Conservation (phyloP, 2,888 invertebrate genomes). For the Microctonus brassicae region DNA sequence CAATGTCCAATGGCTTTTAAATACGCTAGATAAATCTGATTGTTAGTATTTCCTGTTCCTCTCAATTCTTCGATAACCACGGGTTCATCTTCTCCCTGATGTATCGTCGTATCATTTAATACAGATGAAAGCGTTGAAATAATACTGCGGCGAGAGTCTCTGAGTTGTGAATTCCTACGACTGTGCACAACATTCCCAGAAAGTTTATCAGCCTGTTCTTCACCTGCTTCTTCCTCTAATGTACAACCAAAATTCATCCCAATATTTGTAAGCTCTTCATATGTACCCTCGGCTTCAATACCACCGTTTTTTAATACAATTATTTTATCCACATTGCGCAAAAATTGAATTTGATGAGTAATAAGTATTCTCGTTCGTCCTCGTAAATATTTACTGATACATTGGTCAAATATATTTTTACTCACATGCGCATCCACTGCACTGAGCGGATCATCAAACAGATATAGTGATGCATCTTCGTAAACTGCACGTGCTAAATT, state of each 20-base stretch:
- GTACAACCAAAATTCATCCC: conserved; percentile 85
- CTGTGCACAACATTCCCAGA: conserved; percentile 52
- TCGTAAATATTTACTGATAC: conserved; percentile 75
- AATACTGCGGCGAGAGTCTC: conserved; percentile 63
- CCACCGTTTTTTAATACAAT: conserved; percentile 65
- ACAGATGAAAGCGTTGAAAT: conserved; percentile 60
- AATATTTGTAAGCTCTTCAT: conserved; percentile 78
- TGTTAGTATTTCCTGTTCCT: conserved; percentile 75
- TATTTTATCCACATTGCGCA: conserved; percentile 65
- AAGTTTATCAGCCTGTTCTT: conserved; percentile 58
- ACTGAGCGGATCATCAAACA: conserved; percentile 91
- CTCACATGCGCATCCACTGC: conserved; percentile 96
- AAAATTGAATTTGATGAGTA: too few species aligned
- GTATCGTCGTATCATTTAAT: conserved; percentile 55
- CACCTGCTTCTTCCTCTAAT: conserved; percentile 68
- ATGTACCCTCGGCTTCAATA: conserved; percentile 71
- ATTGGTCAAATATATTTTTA: conserved; percentile 88
- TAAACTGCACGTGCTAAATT: conserved; percentile 90
- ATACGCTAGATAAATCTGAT: conserved; percentile 77
- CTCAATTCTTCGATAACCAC: conserved; percentile 60
- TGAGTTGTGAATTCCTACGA: too few species aligned
- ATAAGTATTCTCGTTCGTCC: conserved; percentile 72
- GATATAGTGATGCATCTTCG: conserved; percentile 86
- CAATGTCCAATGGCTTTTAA: conserved; percentile 80
- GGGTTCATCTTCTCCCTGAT: conserved; percentile 51